Evolutionary conservation across 2,888 invertebrate species (phyloP), one percentile per base, ranked within the genome.

Genomic region (Lepidochitona cinerea): DNA sequence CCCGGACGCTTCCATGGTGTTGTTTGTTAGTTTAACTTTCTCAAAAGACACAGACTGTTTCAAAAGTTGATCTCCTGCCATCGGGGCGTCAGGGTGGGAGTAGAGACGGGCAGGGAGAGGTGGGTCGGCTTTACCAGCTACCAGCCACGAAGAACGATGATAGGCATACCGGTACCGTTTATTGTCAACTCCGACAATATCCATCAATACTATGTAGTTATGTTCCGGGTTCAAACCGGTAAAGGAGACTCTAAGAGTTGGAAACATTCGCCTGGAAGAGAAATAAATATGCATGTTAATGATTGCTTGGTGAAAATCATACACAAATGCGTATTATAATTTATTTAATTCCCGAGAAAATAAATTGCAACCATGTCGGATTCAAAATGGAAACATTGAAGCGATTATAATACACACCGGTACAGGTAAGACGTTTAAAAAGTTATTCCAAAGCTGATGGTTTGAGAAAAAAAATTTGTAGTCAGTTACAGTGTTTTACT

Each of bases 1-100:
- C 29, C 88, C 88, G 74, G 84, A 87, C 77, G 89, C 90, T 77
- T 90, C 90, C 95, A 97, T 96, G 92, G 98, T 97, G 92, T 98
- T 98, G 92, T 98, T 99, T 89, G 98, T 98, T 87, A 98, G 94
- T 92, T 98, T 98, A 91, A 98, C 96, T 92, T 98, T 98, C 92
- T 99, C 98, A 92, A 98, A 98, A 84, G 97, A 97, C 88, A 98
- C 96, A 89, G 97, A 96, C 92, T 98, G 97, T 92, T 98, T 97
- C 90, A 95, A 94, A 86, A 98, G 94, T 91, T 98, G 97, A 90
- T 98, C 97, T 66, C 97, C 97, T 84, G 95, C 95, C 92, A 96
- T 97, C 76, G 98, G 98, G 75, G 97, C 96, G 92, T 99, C 98
- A 49, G 98, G 98, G 92, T 99, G 98, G 73, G 96, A 94, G 93